phyloP scores from a whole-genome alignment of 2,113 vertebrate genomes.

The Panurus biarmicus region DNA sequence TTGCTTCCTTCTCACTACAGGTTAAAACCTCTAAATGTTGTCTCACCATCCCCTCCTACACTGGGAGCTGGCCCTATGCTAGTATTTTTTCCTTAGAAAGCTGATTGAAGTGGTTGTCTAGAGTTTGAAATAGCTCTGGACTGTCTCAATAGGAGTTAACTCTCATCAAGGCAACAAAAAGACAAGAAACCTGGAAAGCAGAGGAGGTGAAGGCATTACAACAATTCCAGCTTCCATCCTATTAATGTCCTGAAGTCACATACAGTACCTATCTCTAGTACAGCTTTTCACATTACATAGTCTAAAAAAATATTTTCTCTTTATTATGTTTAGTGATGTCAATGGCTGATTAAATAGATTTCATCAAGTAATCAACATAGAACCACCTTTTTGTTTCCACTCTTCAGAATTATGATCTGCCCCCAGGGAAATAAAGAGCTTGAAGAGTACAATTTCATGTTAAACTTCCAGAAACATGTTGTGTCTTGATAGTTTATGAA shows the following conservation, averaged over 20 bases:
- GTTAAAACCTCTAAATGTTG: background rate
- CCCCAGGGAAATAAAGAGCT: conserved; percentile 18
- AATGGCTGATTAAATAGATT: conserved; percentile 13
- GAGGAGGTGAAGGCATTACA: background rate
- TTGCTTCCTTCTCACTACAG: background rate
- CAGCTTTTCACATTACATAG: background rate
- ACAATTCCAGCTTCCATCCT: background rate
- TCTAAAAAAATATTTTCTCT: conserved; percentile 35
- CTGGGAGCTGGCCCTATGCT: background rate
- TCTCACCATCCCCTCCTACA: background rate
- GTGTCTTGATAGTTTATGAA: conserved; percentile 32
- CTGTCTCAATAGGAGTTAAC: background rate
- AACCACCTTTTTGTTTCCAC: conserved; percentile 26
- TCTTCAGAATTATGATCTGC: background rate
- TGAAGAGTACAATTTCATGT: background rate
- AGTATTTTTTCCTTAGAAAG: background rate
- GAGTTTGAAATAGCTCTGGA: background rate
- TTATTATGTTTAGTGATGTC: background rate
- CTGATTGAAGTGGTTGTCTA: background rate
- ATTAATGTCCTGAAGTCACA: background rate
- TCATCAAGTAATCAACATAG: background rate
- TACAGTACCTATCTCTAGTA: background rate
- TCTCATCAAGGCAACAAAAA: background rate
- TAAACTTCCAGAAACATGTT: conserved; percentile 46
- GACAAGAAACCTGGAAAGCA: background rate